phyloP scores from a whole-genome alignment of 2,797 vertebrate species.

The Chelmon rostratus region DNA sequence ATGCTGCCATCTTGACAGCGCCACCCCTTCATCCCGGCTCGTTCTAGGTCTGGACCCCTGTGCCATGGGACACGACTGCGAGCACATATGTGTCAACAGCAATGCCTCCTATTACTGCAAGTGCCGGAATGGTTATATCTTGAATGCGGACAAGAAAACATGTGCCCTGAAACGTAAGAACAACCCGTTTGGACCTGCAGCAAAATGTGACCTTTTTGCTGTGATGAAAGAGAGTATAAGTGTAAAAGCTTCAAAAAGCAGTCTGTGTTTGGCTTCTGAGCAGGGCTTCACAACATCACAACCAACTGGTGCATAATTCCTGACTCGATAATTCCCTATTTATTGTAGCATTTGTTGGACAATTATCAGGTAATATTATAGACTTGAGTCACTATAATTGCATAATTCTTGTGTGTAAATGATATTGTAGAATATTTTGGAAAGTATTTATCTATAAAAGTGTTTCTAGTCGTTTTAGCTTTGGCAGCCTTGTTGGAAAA shows the following conservation, averaged over 20 bases:
- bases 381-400: slow-evolving; percentile 16
- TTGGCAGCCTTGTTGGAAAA: slow-evolving; percentile 15
- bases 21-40: slow-evolving; percentile 65
- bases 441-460: slow-evolving; percentile 10
- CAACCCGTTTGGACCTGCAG: slow-evolving; percentile 44
- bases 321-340: slow-evolving; percentile 41
- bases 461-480: not conserved
- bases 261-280: slow-evolving; percentile 30
- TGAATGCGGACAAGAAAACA: slow-evolving; percentile 90
- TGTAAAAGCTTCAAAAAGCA: slow-evolving; percentile 9
- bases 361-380: slow-evolving; percentile 46
- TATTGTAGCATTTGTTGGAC: slow-evolving; percentile 58
- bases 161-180: slow-evolving; percentile 89
- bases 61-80: slow-evolving; percentile 88
- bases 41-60: slow-evolving; percentile 88
- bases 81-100: slow-evolving; percentile 90
- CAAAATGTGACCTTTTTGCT: slow-evolving; percentile 36
- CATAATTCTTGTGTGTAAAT: not conserved
- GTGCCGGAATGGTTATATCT: slow-evolving; percentile 87
- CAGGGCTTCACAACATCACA: slow-evolving; percentile 58
- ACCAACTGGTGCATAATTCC: slow-evolving; percentile 39
- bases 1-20: slow-evolving; percentile 50
- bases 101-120: slow-evolving; percentile 87
- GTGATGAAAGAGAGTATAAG: slow-evolving; percentile 16
- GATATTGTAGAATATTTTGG: not conserved